A percentile compares a stretch with the other conserved stretches of the same genome.
These are phyloP conservation scores for Cyprinella venusta DNA, from an alignment of 2,797 vertebrate genomes.

Conservation along the genomic window DNA sequence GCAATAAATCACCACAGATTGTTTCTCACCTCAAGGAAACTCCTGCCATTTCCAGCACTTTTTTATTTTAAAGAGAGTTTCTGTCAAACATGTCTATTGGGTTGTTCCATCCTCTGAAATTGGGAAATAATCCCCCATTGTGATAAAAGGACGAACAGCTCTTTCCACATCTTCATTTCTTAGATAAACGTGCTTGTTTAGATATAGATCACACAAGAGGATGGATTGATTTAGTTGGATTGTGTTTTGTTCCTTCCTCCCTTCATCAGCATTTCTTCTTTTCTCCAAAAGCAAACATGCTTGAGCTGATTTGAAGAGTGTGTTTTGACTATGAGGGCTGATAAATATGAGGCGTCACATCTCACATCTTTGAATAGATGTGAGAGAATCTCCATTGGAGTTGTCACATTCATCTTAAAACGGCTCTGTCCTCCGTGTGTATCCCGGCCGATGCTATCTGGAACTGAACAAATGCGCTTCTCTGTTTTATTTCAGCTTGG, in stretches of 20 bases:
- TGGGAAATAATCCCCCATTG: conserved; percentile 19
- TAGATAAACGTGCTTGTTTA: conserved; percentile 35
- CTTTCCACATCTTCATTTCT: conserved; percentile 36
- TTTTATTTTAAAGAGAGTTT: conserved; percentile 11
- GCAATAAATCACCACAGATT: conserved; percentile 63
- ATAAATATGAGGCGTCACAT: conserved; percentile 41
- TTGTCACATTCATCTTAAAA: conserved; percentile 60
- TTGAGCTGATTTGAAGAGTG: conserved; percentile 15
- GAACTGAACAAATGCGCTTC: conserved; percentile 71
- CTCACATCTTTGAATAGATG: conserved; percentile 55
- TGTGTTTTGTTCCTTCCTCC: conserved; percentile 28
- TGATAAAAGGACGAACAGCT: neutral
- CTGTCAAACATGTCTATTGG: conserved; percentile 41
- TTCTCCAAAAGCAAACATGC: conserved; percentile 2
- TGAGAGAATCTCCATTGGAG: conserved; percentile 53
- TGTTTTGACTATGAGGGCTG: conserved; percentile 40
- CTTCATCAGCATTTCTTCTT: neutral
- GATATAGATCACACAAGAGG: conserved; percentile 34
- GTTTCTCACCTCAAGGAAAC: conserved; percentile 46
- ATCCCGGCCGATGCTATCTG: conserved; percentile 74
- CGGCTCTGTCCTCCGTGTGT: conserved; percentile 60
- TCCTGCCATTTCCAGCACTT: conserved; percentile 34
- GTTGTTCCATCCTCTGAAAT: conserved; percentile 42
- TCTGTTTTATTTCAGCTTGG: conserved; percentile 71
- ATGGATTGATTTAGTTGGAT: neutral